These are phyloP conservation scores for Uloborus diversus DNA, from an alignment of 1,140 invertebrate genomes.

Conservation along the genomic window DNA sequence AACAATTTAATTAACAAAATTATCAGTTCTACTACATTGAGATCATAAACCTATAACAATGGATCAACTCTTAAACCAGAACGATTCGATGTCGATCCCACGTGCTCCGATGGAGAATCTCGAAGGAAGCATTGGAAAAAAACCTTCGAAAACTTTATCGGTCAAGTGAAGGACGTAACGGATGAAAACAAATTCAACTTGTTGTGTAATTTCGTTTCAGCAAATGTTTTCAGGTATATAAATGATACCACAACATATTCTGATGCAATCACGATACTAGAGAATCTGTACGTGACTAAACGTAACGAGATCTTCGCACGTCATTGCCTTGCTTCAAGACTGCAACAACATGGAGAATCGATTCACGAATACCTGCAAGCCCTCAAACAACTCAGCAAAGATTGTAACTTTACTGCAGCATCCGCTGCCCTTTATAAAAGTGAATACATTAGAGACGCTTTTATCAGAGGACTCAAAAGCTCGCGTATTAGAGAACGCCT, in stretches of 20 bases:
- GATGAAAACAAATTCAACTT: constrained; percentile 29
- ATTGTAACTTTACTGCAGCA: constrained; percentile 9
- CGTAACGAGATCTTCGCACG: constrained; percentile 42
- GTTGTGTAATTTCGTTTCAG: constrained; percentile 31
- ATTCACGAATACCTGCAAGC: constrained; percentile 39
- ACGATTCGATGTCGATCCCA: constrained; percentile 2
- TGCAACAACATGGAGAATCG: constrained; percentile 22
- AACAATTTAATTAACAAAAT: too few species aligned
- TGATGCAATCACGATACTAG: not conserved
- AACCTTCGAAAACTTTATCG: not conserved
- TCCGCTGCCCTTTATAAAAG: constrained; percentile 14
- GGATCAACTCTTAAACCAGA: constrained; percentile 1
- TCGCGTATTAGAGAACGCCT: constrained; percentile 7
- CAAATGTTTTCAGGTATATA: constrained; percentile 7
- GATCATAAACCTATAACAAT: not conserved
- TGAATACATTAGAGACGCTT: constrained; percentile 31
- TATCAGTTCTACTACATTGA: too few species aligned
- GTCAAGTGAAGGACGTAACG: not conserved
- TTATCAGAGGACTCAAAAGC: constrained; percentile 38
- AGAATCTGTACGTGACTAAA: constrained; percentile 31
- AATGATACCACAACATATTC: constrained; percentile 3
- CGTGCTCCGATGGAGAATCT: not conserved
- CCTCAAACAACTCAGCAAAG: too few species aligned
- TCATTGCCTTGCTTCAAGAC: constrained; percentile 8
- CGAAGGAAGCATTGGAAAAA: not conserved